Conservation (phyloP, 2,888 invertebrate genomes). For the Drosophila barbarae region DNA sequence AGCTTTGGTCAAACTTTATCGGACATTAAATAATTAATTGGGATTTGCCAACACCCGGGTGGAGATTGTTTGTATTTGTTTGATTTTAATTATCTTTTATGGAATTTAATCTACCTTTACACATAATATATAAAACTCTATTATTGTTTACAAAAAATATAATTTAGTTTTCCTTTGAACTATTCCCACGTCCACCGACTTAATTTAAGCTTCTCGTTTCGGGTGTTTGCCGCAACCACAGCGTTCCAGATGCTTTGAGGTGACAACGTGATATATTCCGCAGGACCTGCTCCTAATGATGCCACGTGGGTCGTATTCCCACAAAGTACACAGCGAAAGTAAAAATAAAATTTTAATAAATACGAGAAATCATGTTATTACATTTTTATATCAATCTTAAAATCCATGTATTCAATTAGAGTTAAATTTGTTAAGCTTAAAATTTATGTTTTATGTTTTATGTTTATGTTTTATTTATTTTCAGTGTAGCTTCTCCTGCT, state of each 20-base stretch:
- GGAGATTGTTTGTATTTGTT: neutral
- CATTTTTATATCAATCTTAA: neutral
- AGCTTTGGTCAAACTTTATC: slow-evolving; percentile 15
- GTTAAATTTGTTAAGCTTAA: too few species aligned
- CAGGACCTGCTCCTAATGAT: slow-evolving; percentile 28
- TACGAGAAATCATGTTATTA: neutral
- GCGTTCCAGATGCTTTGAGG: slow-evolving; percentile 7
- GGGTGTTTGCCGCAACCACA: slow-evolving; percentile 22
- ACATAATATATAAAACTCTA: neutral
- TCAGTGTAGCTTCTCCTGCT: neutral
- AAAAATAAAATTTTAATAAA: neutral
- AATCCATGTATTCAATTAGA: neutral
- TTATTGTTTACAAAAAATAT: neutral
- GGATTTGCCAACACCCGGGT: too few species aligned
- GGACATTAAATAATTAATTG: slow-evolving; percentile 12
- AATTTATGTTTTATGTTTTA: too few species aligned
- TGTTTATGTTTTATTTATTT: too few species aligned
- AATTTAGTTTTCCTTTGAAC: neutral
- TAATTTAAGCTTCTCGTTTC: slow-evolving; percentile 1
- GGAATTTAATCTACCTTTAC: neutral
- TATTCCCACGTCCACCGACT: neutral
- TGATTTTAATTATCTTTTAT: neutral
- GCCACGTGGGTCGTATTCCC: slow-evolving; percentile 8
- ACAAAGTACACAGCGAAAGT: neutral
- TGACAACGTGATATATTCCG: neutral